Conservation (phyloP, 2,888 invertebrate species). For the Gryllus longicercus region DNA sequence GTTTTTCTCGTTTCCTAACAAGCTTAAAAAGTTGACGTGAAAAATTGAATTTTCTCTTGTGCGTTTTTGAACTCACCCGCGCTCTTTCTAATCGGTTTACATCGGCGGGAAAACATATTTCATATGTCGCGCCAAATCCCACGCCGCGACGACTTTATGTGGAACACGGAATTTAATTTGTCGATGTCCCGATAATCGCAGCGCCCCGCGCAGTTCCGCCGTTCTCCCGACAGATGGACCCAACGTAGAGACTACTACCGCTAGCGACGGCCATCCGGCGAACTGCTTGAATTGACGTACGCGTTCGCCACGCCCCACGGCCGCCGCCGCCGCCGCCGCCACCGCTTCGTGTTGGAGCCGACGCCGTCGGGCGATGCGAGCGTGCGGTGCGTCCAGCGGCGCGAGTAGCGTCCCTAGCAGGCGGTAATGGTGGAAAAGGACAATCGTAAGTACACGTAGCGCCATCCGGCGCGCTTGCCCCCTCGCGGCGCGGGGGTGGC, state of each 20-base stretch:
- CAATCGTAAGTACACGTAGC: conserved; percentile 5
- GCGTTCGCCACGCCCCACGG: conserved; percentile 18
- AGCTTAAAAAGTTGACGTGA: no score
- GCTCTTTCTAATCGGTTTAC: no score
- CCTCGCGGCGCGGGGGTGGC: neutral
- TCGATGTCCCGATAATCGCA: neutral
- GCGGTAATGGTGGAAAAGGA: neutral
- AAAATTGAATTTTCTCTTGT: no score
- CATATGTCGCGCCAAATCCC: neutral
- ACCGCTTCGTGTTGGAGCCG: neutral
- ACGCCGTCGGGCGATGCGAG: conserved; percentile 19
- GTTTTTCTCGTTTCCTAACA: no score
- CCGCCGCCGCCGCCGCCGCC: conserved; percentile 17
- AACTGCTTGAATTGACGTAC: conserved; percentile 7
- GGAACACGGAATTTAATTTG: neutral
- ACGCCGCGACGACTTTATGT: neutral
- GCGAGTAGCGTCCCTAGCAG: neutral
- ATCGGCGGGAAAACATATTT: no score
- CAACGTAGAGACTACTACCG: neutral
- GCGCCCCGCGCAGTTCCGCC: neutral
- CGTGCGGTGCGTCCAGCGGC: neutral
- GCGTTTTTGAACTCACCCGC: no score
- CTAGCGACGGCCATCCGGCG: neutral
- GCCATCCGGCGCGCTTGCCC: neutral
- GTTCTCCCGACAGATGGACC: neutral